A percentile compares a stretch with the other conserved stretches of the same genome.
phyloP scores from a whole-genome alignment of 1,140 invertebrate species.

The Phocides pigmalion region DNA sequence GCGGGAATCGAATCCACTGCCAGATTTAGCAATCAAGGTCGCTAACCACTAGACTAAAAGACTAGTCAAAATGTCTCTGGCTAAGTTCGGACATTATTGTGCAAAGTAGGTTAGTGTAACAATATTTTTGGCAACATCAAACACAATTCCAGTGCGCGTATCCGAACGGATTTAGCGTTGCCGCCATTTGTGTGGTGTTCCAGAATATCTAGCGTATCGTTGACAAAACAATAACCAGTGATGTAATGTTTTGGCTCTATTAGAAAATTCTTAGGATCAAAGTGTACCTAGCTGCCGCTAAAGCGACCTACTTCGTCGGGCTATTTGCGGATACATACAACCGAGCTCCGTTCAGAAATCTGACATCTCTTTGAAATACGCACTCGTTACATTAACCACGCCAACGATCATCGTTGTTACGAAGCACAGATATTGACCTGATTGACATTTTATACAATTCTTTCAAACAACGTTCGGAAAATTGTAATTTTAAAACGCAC shows the following conservation, averaged over 20 bases:
- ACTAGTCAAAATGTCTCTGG: neutral
- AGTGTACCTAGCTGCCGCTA: slow-evolving; percentile 27
- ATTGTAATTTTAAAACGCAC: no score
- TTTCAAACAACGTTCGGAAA: neutral
- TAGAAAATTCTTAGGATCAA: slow-evolving; percentile 29
- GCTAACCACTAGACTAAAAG: no score
- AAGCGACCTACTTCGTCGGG: slow-evolving; percentile 32
- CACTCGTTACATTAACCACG: slow-evolving; percentile 34
- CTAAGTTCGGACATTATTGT: no score
- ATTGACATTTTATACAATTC: slow-evolving; percentile 3
- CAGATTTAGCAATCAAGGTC: no score
- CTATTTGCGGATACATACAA: slow-evolving; percentile 37
- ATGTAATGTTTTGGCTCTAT: slow-evolving; percentile 26
- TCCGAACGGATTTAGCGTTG: slow-evolving; percentile 15
- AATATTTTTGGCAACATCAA: slow-evolving; percentile 12
- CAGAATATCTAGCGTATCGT: slow-evolving; percentile 15
- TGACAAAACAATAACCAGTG: slow-evolving; percentile 18
- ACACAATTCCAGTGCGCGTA: slow-evolving; percentile 8
- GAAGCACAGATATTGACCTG: neutral
- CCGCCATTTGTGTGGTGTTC: slow-evolving; percentile 16
- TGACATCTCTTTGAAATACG: slow-evolving; percentile 42
- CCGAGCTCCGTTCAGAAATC: slow-evolving; percentile 30
- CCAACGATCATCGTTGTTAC: slow-evolving; percentile 4
- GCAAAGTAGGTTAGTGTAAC: slow-evolving; percentile 4
- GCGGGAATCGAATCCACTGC: no score